Conservation (phyloP, 2,113 vertebrate species). For the Carollia perspicillata region DNA sequence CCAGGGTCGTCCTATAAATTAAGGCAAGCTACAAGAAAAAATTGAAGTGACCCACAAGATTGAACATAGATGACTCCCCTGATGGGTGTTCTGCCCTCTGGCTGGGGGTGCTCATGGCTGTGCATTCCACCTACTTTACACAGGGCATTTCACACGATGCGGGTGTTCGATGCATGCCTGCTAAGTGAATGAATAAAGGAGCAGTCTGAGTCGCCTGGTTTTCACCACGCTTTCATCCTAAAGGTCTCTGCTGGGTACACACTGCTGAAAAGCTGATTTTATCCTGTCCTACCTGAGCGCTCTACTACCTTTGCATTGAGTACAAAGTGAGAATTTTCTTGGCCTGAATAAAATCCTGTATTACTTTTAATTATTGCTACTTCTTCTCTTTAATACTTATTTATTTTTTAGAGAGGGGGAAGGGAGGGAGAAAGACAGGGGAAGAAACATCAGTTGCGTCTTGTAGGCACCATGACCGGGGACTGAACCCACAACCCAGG, state of each 20-base stretch:
- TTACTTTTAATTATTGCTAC: not conserved
- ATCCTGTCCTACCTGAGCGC: not conserved
- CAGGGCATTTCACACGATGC: not conserved
- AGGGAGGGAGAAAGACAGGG: too few relatives aligned
- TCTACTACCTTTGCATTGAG: not conserved
- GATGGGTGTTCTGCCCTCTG: not conserved
- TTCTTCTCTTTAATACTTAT: too few relatives aligned
- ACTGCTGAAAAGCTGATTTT: not conserved
- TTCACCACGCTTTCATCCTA: not conserved
- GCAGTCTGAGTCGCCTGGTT: not conserved
- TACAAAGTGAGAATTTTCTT: not conserved
- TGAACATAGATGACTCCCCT: not conserved
- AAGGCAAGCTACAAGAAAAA: constrained; percentile 20
- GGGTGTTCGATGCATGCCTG: fast-evolving
- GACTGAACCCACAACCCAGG: too few relatives aligned
- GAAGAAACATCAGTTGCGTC: too few relatives aligned
- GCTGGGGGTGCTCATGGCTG: not conserved
- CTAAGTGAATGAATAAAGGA: not conserved
- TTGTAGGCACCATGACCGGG: too few relatives aligned
- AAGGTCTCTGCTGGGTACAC: not conserved
- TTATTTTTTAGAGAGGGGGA: too few relatives aligned
- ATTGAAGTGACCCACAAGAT: not conserved
- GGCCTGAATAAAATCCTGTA: not conserved
- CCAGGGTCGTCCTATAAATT: constrained; percentile 43
- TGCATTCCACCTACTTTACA: not conserved